These are phyloP conservation scores for Cossypha caffra DNA, from an alignment of 2,797 vertebrate genomes.

Conservation along the genomic window DNA sequence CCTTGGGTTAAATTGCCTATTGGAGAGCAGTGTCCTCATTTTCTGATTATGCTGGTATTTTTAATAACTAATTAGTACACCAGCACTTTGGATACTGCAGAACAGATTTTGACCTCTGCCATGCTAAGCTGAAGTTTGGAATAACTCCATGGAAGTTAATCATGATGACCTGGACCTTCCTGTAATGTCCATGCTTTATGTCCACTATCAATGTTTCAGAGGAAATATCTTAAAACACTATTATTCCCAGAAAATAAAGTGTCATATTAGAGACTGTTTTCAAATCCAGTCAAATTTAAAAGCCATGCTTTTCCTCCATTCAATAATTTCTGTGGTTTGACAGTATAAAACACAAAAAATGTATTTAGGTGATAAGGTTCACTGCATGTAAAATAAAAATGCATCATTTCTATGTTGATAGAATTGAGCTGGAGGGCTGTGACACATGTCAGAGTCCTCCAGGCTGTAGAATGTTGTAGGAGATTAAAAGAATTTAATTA, in stretches of 20 bases:
- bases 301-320: not conserved
- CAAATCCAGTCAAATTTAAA: not conserved
- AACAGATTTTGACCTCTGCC: not conserved
- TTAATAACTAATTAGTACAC: slow-evolving; percentile 9
- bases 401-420: not conserved
- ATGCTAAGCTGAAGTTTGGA: not conserved
- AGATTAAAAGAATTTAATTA: not conserved
- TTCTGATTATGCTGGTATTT: slow-evolving; percentile 16
- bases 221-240: not conserved
- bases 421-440: not conserved
- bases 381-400: not conserved
- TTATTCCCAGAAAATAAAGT: not conserved
- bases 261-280: not conserved
- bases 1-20: not conserved
- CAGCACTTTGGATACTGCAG: not conserved
- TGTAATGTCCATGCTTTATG: not conserved
- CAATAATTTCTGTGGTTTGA: not conserved
- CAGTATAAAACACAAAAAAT: not conserved
- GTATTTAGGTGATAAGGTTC: not conserved
- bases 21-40: not conserved
- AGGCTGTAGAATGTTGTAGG: not conserved
- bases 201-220: not conserved
- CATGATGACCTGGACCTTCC: not conserved
- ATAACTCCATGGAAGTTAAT: not conserved
- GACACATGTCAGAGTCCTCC: not conserved